These are phyloP conservation scores for Leucozona laternaria DNA, from an alignment of 2,888 invertebrate genomes.

Conservation along the genomic window DNA sequence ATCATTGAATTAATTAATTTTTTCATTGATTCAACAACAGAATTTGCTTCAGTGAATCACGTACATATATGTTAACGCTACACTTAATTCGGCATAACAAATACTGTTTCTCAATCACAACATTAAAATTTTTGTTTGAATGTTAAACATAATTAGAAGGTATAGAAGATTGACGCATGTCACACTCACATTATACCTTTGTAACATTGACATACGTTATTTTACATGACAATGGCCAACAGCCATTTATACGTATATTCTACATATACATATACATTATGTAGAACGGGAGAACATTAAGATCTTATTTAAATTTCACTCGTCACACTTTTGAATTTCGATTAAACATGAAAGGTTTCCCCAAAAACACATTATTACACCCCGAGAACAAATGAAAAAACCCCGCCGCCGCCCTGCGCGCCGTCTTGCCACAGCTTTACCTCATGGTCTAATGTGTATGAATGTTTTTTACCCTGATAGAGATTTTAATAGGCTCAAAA, in stretches of 20 bases:
- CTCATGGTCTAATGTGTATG: background rate
- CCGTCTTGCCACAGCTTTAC: background rate
- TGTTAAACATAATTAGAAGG: no score
- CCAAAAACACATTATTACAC: constrained; percentile 9
- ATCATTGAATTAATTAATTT: no score
- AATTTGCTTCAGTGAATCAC: no score
- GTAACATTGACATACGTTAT: constrained; percentile 34
- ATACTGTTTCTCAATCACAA: no score
- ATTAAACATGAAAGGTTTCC: constrained; percentile 13
- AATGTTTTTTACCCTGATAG: background rate
- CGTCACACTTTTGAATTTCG: constrained; percentile 24
- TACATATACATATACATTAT: background rate
- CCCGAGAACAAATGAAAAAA: background rate
- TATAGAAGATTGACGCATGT: no score
- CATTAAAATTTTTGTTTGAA: no score
- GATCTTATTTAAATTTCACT: constrained; percentile 53
- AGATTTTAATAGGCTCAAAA: constrained; percentile 29
- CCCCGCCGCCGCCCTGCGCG: no score
- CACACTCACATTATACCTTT: no score
- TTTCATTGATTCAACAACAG: no score
- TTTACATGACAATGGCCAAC: constrained; percentile 52
- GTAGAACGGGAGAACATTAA: constrained; percentile 15
- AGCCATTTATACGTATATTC: no score
- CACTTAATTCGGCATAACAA: no score
- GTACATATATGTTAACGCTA: no score